Percentiles rank a stretch among this genome's conserved stretches.
phyloP scores from a whole-genome alignment of 2,888 invertebrate genomes.

The Brachyptera putata region DNA sequence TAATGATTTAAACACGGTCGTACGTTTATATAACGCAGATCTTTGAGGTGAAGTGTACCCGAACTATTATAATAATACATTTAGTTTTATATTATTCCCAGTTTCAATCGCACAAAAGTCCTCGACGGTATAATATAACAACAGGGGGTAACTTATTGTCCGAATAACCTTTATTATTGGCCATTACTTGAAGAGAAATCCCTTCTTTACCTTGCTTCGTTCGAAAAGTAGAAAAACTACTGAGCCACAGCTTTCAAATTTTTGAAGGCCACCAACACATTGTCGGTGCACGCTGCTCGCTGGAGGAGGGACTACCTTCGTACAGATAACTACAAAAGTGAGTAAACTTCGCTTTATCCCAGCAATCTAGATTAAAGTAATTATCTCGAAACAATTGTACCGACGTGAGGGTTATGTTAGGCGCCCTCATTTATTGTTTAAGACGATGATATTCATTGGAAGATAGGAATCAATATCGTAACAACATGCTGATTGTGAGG shows the following conservation, averaged over 20 bases:
- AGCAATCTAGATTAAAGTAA: too few species aligned
- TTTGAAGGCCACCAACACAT: slow-evolving; percentile 24
- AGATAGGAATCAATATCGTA: too few species aligned
- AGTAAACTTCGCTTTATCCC: too few species aligned
- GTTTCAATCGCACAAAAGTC: neutral
- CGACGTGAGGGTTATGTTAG: too few species aligned
- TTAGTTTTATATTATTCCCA: too few species aligned
- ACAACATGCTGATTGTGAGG: too few species aligned
- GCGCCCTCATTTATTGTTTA: too few species aligned
- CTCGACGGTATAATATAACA: slow-evolving; percentile 1
- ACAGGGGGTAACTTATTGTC: slow-evolving; percentile 16
- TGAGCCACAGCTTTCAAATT: slow-evolving; percentile 20
- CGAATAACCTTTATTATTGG: slow-evolving; percentile 14
- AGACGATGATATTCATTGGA: too few species aligned
- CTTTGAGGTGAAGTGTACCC: too few species aligned
- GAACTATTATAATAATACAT: too few species aligned
- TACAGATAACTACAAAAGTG: slow-evolving; percentile 14
- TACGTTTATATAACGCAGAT: neutral
- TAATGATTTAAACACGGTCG: neutral
- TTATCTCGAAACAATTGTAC: too few species aligned
- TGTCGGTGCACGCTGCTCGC: slow-evolving; percentile 15
- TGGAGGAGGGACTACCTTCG: slow-evolving; percentile 12
- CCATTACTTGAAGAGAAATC: slow-evolving; percentile 9
- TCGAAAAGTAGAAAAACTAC: slow-evolving; percentile 15
- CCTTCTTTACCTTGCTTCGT: neutral